phyloP scores from a whole-genome alignment of 1,140 invertebrate genomes.

The Eueides isabella region DNA sequence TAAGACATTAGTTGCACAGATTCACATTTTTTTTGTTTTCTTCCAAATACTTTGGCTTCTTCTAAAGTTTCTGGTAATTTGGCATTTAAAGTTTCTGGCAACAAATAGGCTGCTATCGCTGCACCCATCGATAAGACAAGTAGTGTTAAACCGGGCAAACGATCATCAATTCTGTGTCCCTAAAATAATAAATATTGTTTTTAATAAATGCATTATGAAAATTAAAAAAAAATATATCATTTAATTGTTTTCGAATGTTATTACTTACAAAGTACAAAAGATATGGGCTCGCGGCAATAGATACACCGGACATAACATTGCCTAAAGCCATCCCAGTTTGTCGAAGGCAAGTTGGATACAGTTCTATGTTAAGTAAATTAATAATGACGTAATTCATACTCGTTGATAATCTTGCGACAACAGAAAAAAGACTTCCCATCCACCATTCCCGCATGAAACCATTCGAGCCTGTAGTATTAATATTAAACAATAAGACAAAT shows the following conservation, averaged over 20 bases:
- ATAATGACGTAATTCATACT: slow-evolving; percentile 85
- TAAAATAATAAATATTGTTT: slow-evolving; percentile 39
- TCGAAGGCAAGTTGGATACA: slow-evolving; percentile 87
- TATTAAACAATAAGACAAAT: not conserved
- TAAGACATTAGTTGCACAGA: not conserved
- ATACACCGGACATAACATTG: slow-evolving; percentile 83
- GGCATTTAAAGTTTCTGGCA: slow-evolving; percentile 65
- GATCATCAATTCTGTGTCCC: slow-evolving; percentile 52
- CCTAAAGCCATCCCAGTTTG: slow-evolving; percentile 86
- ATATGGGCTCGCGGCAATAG: slow-evolving; percentile 87
- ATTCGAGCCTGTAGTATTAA: slow-evolving; percentile 49
- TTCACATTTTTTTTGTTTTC: slow-evolving; percentile 30
- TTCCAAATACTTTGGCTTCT: slow-evolving; percentile 57
- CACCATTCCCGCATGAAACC: slow-evolving; percentile 50
- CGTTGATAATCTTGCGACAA: slow-evolving; percentile 85
- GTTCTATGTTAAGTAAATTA: slow-evolving; percentile 86
- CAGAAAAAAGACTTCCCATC: slow-evolving; percentile 77
- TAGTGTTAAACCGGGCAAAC: slow-evolving; percentile 50
- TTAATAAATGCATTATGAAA: too few relatives aligned
- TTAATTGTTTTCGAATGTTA: not conserved
- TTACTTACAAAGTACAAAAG: slow-evolving; percentile 87
- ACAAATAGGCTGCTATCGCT: slow-evolving; percentile 38
- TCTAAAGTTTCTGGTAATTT: slow-evolving; percentile 65
- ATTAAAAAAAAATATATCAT: too few relatives aligned
- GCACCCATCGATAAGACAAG: slow-evolving; percentile 41